Percentiles rank a stretch among this genome's conserved stretches.
phyloP scores from a whole-genome alignment of 2,113 vertebrate species.

The Formicarius rufipectus region DNA sequence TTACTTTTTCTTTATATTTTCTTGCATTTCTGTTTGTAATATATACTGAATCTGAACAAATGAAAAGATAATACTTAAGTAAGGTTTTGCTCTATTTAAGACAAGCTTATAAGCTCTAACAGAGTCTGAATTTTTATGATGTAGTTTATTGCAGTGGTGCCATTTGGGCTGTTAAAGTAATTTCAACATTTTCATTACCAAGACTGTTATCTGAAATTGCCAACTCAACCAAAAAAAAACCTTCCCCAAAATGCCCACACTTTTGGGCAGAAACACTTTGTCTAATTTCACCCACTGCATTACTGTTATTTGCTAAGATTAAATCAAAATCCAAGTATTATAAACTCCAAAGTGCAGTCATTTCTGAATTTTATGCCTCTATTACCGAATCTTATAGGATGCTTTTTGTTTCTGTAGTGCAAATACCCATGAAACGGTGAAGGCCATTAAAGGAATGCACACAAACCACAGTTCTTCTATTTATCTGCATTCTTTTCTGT shows the following conservation, averaged over 20 bases:
- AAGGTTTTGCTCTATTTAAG: constrained; percentile 29
- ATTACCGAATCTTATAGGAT: background rate
- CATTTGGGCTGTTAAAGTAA: constrained; percentile 31
- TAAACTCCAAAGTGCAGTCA: background rate
- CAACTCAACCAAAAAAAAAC: background rate
- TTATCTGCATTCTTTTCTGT: background rate
- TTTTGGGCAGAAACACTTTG: background rate
- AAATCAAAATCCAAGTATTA: background rate
- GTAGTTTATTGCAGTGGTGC: background rate
- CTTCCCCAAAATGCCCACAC: background rate
- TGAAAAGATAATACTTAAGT: constrained; percentile 2
- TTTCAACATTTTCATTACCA: constrained; percentile 24
- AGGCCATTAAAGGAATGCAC: background rate
- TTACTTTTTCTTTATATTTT: background rate
- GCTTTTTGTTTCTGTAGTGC: background rate
- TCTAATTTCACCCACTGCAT: background rate
- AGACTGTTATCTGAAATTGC: background rate
- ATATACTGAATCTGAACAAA: background rate
- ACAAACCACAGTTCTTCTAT: background rate
- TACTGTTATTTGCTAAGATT: background rate
- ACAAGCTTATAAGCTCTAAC: background rate
- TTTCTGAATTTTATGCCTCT: background rate
- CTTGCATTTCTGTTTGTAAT: background rate
- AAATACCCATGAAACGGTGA: background rate
- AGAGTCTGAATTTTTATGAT: constrained; percentile 1